Base-by-base conservation (phyloP, 2,888 invertebrate genomes). In the Automeris io region DNA sequence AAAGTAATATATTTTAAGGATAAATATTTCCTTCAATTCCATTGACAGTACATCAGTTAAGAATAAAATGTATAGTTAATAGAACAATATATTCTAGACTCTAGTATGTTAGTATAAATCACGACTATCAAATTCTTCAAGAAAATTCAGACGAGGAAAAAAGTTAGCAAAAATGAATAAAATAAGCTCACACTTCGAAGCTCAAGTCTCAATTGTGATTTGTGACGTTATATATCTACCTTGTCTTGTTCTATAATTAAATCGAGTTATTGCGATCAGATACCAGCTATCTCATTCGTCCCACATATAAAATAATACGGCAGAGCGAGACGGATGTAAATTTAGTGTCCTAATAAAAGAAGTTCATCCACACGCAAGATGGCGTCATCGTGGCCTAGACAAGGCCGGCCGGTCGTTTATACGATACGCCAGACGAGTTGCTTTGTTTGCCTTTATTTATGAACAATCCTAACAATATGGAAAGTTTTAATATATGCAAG, bases 311-410 rank as follows among this genome's bases (percentile, higher is more conserved):
- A 46, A 42, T 40, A 43, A 40, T 40, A 49, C 42, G 58, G 37
- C 36, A 45, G 66, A 83, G 68, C 52, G 68, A 67, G 81, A 79
- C 61, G 58, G 51, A 47, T 49, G 69, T 61, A 65, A 63, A 67
- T 74, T 73, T 62, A 49, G 65, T 70, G 68, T 70, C 68, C 72
- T 55, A 76, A 78, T 76, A 78, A 79, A 81, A 81, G 65, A 65
- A 74, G 72, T 76, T 67, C 73, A 69, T 74, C 69, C 64, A 67
- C 70, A 73, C 71, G 66, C 71, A 72, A 76, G 70, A 81, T 86
- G 85, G 82, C 85, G 85, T 86, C 85, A 83, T 68, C 76, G 71
- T 70, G 85, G 83, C 85, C 85, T 86, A 85, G 85, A 82, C 85
- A 85, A 85, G 85, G 85, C 82, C 85, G 85, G 70, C 70, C 83